Evolutionary conservation across 2,113 vertebrate species (phyloP).

Genomic region (Bagarius yarrelli): DNA sequence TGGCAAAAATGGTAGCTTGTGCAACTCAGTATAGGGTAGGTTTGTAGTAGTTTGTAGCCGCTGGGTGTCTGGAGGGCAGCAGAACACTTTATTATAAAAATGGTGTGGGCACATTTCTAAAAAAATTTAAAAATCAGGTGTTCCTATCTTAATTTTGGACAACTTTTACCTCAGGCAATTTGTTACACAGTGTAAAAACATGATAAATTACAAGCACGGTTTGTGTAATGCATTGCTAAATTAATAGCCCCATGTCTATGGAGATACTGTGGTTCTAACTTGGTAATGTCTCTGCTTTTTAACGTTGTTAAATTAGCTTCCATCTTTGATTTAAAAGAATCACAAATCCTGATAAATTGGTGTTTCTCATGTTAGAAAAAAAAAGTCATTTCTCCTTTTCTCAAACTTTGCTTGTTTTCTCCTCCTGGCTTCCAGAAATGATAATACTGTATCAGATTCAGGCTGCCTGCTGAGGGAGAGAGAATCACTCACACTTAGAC

Average conservation of each 20-base stretch:
- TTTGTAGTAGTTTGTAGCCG: no score
- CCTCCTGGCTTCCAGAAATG: conserved; percentile 16
- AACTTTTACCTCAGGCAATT: neutral
- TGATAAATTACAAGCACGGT: neutral
- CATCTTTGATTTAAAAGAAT: conserved; percentile 8
- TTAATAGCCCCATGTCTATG: neutral
- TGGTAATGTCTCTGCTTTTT: neutral
- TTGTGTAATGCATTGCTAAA: neutral
- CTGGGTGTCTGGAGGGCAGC: no score
- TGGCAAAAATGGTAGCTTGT: neutral
- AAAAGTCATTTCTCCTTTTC: neutral
- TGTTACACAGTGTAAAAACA: neutral
- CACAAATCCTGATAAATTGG: neutral
- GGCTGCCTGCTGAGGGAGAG: conserved; percentile 65
- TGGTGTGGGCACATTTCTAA: neutral
- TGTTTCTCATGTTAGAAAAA: conserved; percentile 10
- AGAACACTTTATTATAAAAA: neutral
- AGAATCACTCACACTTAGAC: conserved; percentile 74
- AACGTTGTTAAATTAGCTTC: conserved; percentile 10
- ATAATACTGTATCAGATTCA: conserved; percentile 48
- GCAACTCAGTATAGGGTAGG: neutral
- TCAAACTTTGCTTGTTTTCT: neutral
- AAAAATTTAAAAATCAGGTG: neutral
- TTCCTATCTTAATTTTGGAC: neutral
- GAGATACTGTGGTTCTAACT: neutral